Conservation (phyloP, 2,888 invertebrate species). For the Atethmia centrago region DNA sequence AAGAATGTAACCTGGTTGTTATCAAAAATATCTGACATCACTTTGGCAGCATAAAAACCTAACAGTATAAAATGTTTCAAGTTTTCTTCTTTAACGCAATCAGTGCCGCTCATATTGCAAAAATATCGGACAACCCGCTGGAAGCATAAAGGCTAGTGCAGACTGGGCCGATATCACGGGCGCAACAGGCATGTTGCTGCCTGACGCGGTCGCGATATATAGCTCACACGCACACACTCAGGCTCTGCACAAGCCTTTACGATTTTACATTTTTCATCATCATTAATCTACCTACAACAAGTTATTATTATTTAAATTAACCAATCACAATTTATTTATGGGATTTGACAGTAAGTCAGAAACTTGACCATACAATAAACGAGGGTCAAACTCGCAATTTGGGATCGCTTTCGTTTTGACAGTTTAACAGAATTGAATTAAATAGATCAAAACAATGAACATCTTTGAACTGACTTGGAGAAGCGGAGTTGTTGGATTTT, state of each 20-base stretch:
- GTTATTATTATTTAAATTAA: background rate
- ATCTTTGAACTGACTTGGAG: constrained; percentile 5
- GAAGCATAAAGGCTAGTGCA: background rate
- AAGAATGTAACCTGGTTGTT: too few relatives aligned
- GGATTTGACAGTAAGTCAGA: constrained; percentile 6
- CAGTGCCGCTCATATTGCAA: background rate
- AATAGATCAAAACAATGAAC: constrained; percentile 5
- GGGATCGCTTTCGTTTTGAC: constrained; percentile 10
- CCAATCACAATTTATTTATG: background rate
- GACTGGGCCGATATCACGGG: too few relatives aligned
- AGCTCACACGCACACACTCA: too few relatives aligned
- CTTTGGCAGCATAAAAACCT: too few relatives aligned
- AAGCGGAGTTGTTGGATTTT: background rate
- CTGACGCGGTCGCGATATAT: too few relatives aligned
- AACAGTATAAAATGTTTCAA: background rate
- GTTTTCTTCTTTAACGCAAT: background rate
- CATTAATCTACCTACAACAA: background rate
- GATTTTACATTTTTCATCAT: background rate
- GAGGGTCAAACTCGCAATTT: background rate
- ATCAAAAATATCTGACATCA: too few relatives aligned
- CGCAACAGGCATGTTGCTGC: too few relatives aligned
- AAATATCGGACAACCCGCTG: background rate
- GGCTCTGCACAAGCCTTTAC: too few relatives aligned
- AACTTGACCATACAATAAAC: background rate
- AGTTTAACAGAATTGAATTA: constrained; percentile 16